Evolutionary conservation across 2,797 vertebrate genomes (phyloP), one percentile per base, ranked within the genome.

Genomic region (Cynodonichthys magdalenae): DNA sequence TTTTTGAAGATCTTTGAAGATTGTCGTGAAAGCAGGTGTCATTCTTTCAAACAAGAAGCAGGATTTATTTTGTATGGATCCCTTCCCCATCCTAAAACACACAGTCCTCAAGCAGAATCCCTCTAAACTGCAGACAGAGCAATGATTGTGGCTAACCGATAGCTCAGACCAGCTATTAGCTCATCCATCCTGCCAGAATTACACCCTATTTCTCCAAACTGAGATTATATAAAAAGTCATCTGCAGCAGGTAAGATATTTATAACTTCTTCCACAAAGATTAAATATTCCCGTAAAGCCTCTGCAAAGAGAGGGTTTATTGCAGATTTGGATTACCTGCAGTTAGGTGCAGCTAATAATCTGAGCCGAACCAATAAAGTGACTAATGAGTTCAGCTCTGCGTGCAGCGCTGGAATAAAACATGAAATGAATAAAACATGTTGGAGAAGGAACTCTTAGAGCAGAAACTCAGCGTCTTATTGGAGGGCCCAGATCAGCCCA

Each of bases 381-480:
- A 55, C 15, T 36, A 17, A 47, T 62, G 1, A 41, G 57, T 67
- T 49, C 41, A 48, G 34, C 64, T 61, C 18, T 49, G 36, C 17
- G 39, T 27, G 29, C 20, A 66, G 29, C 47, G n/a, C 39, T 4
- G 45, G n/a, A 31, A 57, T 19, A 52, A 36, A 52, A 74, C 15
- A 47, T 67, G 0, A 48, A 36, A 50, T 18, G 12, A 63, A 64
- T 49, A 47, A 65, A 57, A 55, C 28, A 69, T 56, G 44, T 27
- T 67, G 55, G 45, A 52, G n/a, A 61, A 59, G 57, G 48, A 27
- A 47, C 34, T 51, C 31, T 44, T 47, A 41, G 10, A 12, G 29
- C 56, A 63, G 18, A 48, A 41, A 68, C 61, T 44, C 24, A 64
- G 73, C 60, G 34, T 27, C n/a, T 24, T 66, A 67, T 49, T 54